These are phyloP conservation scores for Chlamydotis undulata DNA, from an alignment of 2,113 vertebrate genomes.

Conservation along the genomic window DNA sequence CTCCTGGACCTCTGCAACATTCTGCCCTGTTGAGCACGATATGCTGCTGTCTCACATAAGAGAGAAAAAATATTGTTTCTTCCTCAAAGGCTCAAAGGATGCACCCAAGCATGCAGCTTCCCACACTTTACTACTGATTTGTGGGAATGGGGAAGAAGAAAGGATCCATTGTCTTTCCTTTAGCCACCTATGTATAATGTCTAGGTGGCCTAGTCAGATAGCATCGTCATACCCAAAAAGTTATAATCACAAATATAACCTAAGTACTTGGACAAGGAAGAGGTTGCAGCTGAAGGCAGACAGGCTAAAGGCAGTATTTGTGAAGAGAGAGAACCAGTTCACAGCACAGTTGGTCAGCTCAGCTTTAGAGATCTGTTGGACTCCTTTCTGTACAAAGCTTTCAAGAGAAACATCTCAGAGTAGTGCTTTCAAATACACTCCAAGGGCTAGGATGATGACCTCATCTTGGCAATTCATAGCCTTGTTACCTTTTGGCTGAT, in stretches of 20 bases:
- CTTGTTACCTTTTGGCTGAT: neutral
- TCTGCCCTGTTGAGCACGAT: neutral
- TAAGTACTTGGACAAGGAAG: neutral
- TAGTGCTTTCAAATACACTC: accelerated
- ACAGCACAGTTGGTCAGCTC: neutral
- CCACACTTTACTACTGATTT: neutral
- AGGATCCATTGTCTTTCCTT: neutral
- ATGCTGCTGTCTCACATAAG: neutral
- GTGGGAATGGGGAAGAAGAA: neutral
- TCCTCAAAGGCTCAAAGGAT: neutral
- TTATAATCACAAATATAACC: neutral
- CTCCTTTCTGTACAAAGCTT: neutral
- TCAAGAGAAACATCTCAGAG: neutral
- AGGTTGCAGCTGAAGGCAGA: neutral
- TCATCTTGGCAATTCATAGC: neutral
- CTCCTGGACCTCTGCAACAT: neutral
- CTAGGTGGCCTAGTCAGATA: neutral
- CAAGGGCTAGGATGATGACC: neutral
- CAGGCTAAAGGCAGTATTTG: neutral
- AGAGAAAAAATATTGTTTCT: neutral
- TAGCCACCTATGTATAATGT: neutral
- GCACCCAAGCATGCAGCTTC: neutral
- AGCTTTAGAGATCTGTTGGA: neutral
- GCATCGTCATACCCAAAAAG: too few species aligned
- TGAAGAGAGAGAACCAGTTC: neutral